A percentile compares a stretch with the other conserved stretches of the same genome.
These are phyloP conservation scores for Zaprionus ornatus DNA, from an alignment of 1,140 invertebrate species.

Conservation along the genomic window DNA sequence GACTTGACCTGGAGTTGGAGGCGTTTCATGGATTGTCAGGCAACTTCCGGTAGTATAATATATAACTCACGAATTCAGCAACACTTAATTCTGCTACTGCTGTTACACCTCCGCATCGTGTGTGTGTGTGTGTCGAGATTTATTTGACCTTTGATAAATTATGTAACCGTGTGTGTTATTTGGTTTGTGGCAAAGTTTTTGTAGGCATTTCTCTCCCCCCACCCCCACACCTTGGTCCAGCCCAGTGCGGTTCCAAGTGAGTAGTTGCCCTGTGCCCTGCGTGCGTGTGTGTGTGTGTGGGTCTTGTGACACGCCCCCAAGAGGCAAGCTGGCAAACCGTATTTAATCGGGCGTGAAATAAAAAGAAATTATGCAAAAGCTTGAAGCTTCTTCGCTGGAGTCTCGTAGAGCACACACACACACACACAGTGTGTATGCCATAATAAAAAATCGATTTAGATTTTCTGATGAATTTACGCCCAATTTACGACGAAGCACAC, in stretches of 20 bases:
- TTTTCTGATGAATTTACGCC: conserved; percentile 77
- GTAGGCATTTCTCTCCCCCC: conserved; percentile 11
- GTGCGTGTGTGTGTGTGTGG: neutral
- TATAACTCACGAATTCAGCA: conserved; percentile 51
- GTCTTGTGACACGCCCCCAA: neutral
- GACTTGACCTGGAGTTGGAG: conserved; percentile 2
- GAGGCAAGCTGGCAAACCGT: conserved; percentile 21
- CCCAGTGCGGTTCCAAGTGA: conserved; percentile 16
- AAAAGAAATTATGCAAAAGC: conserved; percentile 80
- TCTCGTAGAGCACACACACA: neutral
- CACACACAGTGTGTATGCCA: neutral
- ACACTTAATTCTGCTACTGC: conserved; percentile 32
- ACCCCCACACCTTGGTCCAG: too few relatives aligned
- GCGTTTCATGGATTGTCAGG: conserved; percentile 54
- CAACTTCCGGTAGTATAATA: conserved; percentile 59
- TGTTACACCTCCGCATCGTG: conserved; percentile 36
- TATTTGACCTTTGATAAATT: conserved; percentile 80
- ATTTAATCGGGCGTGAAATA: conserved; percentile 79
- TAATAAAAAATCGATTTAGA: conserved; percentile 63
- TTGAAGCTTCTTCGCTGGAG: conserved; percentile 3
- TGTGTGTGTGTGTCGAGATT: conserved; percentile 47
- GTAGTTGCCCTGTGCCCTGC: conserved; percentile 41
- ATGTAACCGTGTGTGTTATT: conserved; percentile 46
- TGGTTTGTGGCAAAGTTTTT: conserved; percentile 52
- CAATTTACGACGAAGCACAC: conserved; percentile 54